Conservation (phyloP, 1,140 invertebrate species). For the Ruditapes philippinarum region DNA sequence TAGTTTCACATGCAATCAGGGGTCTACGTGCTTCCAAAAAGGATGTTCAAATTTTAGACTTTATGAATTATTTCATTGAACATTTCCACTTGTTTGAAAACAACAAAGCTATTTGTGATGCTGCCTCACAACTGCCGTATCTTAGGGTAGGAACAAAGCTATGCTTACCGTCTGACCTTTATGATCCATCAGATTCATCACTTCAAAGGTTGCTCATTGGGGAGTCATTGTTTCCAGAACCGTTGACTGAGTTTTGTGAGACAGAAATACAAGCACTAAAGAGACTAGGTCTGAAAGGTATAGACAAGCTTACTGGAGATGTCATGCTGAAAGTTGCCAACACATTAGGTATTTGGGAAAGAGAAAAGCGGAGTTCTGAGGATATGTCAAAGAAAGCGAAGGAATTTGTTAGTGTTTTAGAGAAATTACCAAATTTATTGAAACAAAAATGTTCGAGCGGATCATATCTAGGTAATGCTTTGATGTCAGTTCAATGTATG, state of each 20-base stretch:
- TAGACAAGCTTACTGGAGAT: background rate
- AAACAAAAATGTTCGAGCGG: background rate
- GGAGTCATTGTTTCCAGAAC: conserved; percentile 20
- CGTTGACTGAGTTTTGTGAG: background rate
- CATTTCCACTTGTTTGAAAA: background rate
- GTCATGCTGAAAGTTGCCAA: conserved; percentile 8
- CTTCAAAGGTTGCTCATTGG: background rate
- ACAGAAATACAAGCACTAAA: background rate
- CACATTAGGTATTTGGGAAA: background rate
- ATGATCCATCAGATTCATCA: background rate
- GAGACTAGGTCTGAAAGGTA: background rate
- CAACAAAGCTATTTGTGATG: background rate
- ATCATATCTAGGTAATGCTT: background rate
- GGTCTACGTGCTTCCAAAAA: background rate
- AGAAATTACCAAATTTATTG: background rate
- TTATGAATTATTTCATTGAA: conserved; percentile 32
- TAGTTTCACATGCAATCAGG: background rate
- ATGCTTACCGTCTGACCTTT: conserved; percentile 7
- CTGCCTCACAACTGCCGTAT: conserved; percentile 1
- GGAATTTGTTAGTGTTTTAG: background rate
- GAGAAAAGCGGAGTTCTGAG: background rate
- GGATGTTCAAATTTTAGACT: background rate
- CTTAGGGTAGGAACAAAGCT: background rate
- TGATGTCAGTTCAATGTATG: background rate
- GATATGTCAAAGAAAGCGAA: background rate